phyloP scores from a whole-genome alignment of 2,797 vertebrate genomes.

The Rhadinocentrus ornatus region DNA sequence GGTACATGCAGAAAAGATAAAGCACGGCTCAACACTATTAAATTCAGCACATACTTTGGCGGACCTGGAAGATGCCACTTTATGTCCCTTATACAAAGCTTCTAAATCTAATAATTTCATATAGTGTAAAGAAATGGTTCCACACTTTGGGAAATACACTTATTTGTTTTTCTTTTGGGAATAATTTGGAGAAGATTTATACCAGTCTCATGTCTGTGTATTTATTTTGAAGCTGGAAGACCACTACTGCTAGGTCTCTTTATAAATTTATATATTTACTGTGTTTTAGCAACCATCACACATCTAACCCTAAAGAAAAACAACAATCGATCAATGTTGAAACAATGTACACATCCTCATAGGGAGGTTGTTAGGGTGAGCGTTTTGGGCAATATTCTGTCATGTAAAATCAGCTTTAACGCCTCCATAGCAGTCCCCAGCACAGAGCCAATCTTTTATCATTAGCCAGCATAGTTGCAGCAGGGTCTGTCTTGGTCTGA shows the following conservation, averaged over 20 bases:
- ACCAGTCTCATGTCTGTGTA: background rate
- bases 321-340: background rate
- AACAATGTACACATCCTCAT: background rate
- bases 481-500: background rate
- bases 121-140: slow-evolving; percentile 22
- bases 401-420: too few relatives aligned
- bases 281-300: background rate
- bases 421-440: background rate
- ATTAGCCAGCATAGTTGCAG: too few relatives aligned
- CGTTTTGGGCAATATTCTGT: too few relatives aligned
- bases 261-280: background rate
- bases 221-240: background rate
- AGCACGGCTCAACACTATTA: slow-evolving; percentile 37
- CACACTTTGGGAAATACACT: slow-evolving; percentile 24
- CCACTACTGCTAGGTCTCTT: background rate
- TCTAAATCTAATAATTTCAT: slow-evolving; percentile 54
- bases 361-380: background rate
- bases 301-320: background rate
- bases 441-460: background rate
- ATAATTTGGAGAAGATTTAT: slow-evolving; percentile 10
- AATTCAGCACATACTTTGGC: slow-evolving; percentile 40
- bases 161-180: slow-evolving; percentile 8
- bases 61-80: slow-evolving; percentile 47
- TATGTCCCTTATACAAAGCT: slow-evolving; percentile 46
- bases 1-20: slow-evolving; percentile 73